phyloP scores from a whole-genome alignment of 2,888 invertebrate genomes.

The Lydus trimaculatus region DNA sequence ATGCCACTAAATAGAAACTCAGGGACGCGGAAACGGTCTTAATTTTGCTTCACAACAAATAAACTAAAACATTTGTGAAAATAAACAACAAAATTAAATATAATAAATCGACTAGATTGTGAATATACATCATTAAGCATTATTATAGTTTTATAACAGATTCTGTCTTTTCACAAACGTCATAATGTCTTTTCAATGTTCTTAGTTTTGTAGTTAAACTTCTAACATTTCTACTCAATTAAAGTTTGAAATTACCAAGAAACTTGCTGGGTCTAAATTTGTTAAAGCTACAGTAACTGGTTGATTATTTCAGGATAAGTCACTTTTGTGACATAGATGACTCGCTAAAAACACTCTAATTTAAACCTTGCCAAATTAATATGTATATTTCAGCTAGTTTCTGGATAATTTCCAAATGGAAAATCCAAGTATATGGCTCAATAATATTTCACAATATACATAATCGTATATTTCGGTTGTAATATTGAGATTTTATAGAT shows the following conservation, averaged over 20 bases:
- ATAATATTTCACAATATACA: background rate
- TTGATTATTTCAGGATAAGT: slow-evolving; percentile 11
- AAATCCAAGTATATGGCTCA: background rate
- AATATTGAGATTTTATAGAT: background rate
- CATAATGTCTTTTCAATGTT: slow-evolving; percentile 14
- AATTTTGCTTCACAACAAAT: slow-evolving; percentile 47
- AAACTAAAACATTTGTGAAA: slow-evolving; percentile 34
- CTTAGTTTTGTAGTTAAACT: slow-evolving; percentile 13
- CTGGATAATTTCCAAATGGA: slow-evolving; percentile 7
- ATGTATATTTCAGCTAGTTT: background rate
- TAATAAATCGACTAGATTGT: background rate
- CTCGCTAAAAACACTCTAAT: background rate
- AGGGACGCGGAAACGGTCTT: slow-evolving; percentile 50
- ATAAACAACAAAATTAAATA: slow-evolving; percentile 11
- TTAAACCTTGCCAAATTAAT: slow-evolving; percentile 5
- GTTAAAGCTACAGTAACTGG: slow-evolving; percentile 11
- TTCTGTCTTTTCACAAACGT: background rate
- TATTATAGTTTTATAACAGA: background rate
- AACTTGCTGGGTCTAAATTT: slow-evolving; percentile 13
- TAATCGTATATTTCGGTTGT: background rate
- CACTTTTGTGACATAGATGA: slow-evolving; percentile 7
- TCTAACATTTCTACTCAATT: slow-evolving; percentile 14
- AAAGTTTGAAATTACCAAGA: slow-evolving; percentile 13
- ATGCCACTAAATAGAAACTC: slow-evolving; percentile 50
- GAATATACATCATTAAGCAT: background rate